phyloP scores from a whole-genome alignment of 1,140 invertebrate species.

The Drosophila subpulchrella region DNA sequence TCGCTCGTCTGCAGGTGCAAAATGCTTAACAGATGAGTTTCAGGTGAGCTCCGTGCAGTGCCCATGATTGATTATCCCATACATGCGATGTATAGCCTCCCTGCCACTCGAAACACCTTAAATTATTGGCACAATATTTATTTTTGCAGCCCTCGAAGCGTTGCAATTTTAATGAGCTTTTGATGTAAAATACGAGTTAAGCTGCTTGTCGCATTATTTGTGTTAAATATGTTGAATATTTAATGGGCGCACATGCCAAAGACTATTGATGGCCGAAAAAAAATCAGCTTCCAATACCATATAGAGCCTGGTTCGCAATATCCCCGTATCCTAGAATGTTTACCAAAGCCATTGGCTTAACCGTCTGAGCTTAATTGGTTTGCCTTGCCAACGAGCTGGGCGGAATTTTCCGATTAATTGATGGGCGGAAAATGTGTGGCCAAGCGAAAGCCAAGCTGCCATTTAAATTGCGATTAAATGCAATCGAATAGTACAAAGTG shows the following conservation, averaged over 20 bases:
- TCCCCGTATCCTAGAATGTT: neutral
- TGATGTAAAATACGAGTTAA: slow-evolving; percentile 54
- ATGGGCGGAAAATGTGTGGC: slow-evolving; percentile 1
- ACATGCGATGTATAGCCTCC: neutral
- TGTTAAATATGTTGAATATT: slow-evolving; percentile 63
- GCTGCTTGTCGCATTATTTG: slow-evolving; percentile 61
- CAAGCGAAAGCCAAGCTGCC: neutral
- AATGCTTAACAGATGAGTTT: slow-evolving; percentile 56
- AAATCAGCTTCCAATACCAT: neutral
- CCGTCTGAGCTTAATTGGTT: slow-evolving; percentile 34
- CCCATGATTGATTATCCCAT: slow-evolving; percentile 47
- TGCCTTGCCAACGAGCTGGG: neutral
- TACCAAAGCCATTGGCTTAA: slow-evolving; percentile 30
- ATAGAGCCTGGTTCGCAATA: neutral
- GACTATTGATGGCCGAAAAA: neutral
- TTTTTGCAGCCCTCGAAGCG: neutral
- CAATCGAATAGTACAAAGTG: neutral
- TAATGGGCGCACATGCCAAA: slow-evolving; percentile 9
- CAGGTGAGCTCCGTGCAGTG: slow-evolving; percentile 6
- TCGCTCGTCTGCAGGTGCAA: slow-evolving; percentile 20
- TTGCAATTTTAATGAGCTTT: slow-evolving; percentile 24
- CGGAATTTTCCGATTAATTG: slow-evolving; percentile 28
- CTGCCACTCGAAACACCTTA: neutral
- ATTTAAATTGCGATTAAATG: slow-evolving; percentile 1
- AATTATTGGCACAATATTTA: slow-evolving; percentile 6